Percentiles rank a stretch among this genome's conserved stretches.
These are phyloP conservation scores for Phthorimaea operculella DNA, from an alignment of 1,140 invertebrate species.

Conservation along the genomic window DNA sequence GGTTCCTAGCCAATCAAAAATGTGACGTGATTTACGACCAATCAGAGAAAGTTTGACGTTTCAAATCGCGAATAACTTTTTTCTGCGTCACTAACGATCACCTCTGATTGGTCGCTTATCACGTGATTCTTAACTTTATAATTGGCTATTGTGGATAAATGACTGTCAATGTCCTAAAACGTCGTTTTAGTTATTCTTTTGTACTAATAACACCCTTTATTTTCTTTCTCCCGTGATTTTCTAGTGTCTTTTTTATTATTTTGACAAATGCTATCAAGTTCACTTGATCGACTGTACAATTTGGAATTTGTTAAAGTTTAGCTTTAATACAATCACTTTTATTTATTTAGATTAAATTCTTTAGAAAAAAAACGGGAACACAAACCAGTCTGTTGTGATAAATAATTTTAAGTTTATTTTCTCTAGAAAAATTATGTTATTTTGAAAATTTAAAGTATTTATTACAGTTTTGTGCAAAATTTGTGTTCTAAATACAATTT, in stretches of 20 bases:
- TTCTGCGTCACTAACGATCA: background rate
- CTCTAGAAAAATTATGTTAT: conserved; percentile 21
- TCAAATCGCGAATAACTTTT: background rate
- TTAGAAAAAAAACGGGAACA: conserved; percentile 33
- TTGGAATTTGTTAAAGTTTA: conserved; percentile 10
- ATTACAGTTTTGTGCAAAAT: conserved; percentile 42
- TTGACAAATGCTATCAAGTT: background rate
- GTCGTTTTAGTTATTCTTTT: background rate
- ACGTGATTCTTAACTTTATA: background rate
- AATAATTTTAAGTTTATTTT: conserved; percentile 56
- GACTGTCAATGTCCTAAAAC: background rate
- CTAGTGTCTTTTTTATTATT: background rate
- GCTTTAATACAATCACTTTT: conserved; percentile 27
- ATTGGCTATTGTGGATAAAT: background rate
- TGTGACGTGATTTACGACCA: background rate
- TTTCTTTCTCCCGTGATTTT: background rate
- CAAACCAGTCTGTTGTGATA: conserved; percentile 63
- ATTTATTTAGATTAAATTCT: conserved; percentile 26
- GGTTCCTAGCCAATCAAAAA: conserved; percentile 2
- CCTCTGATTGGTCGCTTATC: conserved; percentile 1
- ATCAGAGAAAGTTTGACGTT: background rate
- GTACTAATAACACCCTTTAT: background rate
- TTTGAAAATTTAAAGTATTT: conserved; percentile 33
- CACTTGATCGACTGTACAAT: background rate
- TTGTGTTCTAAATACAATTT: conserved; percentile 45